Evolutionary conservation across 2,888 invertebrate genomes (phyloP), one percentile per base, ranked within the genome.

Genomic region (Itoplectis maculator): DNA sequence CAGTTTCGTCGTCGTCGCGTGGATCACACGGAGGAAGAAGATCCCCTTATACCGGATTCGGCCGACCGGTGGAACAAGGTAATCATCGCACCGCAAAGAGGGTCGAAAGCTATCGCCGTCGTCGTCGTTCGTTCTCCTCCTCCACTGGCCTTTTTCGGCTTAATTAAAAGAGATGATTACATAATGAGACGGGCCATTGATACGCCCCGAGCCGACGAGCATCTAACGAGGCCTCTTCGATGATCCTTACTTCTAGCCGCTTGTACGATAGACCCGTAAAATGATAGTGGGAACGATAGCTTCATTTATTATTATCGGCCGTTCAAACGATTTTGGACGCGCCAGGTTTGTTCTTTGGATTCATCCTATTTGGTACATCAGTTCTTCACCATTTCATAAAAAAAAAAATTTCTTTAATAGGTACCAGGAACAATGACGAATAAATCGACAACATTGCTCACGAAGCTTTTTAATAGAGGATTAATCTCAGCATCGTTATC

Each of bases 121-220:
- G 56, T 68, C 66, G 69, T 76, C 73, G n/a, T 68, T 68, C 61
- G 18, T 45, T 20, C 5, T 70, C 56, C 59, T 66, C 51, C 29
- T 68, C 56, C n/a, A n/a, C n/a, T 54, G 54, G 54, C 63, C 79
- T 85, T 86, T 83, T 59, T 76, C 77, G 59, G 65, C 84, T 88
- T 88, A 89, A 89, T 88, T 88, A 88, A 89, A 89, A 88, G 69
- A 78, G 88, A 88, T 88, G 88, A 89, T 89, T 88, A 87, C 86
- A 84, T 88, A 89, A 89, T 88, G 88, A 89, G 89, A 87, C 82
- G 18, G 23, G 18, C 85, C 86, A 88, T 87, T 83, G 88, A 88
- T 88, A 86, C 69, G 75, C 78, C 56, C 20, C 47, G 69, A 42
- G 61, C 70, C 73, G 75, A 9, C 59, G 42, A 56, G 70, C 72